phyloP scores from a whole-genome alignment of 2,113 vertebrate genomes.

The Passer domesticus region DNA sequence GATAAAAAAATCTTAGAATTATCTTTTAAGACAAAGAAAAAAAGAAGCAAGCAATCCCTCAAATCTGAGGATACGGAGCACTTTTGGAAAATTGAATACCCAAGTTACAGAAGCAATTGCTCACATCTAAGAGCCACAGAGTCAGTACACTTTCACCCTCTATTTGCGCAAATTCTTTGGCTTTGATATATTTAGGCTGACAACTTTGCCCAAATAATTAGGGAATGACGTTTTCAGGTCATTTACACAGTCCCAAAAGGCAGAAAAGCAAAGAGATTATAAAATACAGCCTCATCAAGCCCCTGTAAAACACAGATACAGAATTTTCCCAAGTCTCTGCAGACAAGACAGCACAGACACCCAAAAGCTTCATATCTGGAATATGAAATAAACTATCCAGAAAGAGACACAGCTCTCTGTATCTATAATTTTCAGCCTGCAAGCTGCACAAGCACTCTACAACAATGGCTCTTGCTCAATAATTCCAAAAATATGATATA shows the following conservation, averaged over 20 bases:
- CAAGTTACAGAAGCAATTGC: background rate
- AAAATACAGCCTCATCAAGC: background rate
- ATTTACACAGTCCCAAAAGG: background rate
- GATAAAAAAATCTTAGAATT: background rate
- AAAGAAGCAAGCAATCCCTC: background rate
- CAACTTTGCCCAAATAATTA: slow-evolving; percentile 11
- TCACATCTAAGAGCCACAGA: background rate
- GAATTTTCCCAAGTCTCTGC: background rate
- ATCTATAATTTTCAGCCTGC: background rate
- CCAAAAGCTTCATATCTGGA: background rate
- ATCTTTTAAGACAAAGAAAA: background rate
- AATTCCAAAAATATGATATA: background rate
- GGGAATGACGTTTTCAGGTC: slow-evolving; percentile 11
- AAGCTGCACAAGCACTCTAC: background rate
- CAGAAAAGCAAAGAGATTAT: background rate
- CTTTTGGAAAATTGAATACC: background rate
- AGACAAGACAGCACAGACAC: background rate
- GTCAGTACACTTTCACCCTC: background rate
- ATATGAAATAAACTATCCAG: background rate
- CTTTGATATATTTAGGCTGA: slow-evolving; percentile 17
- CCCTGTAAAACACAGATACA: background rate
- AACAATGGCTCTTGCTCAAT: background rate
- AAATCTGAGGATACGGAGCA: background rate
- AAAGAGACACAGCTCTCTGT: background rate
- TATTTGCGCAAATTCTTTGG: background rate